These are phyloP conservation scores for Caenorhabditis sinica DNA, from an alignment of 2,888 invertebrate species.

Conservation along the genomic window DNA sequence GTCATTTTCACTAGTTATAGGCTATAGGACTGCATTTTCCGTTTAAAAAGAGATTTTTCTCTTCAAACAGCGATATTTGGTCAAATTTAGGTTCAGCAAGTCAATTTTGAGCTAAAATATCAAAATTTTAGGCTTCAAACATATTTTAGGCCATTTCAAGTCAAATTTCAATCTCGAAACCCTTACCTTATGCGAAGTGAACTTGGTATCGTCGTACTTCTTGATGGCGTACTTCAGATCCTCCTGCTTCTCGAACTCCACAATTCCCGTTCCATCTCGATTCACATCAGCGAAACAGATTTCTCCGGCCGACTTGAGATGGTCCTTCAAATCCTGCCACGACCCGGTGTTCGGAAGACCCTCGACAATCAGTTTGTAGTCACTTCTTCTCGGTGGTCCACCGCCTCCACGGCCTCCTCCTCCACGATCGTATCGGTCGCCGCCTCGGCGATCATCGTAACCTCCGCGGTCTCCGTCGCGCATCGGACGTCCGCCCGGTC, in stretches of 20 bases:
- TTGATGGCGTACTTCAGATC: constrained; percentile 99
- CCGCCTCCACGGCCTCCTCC: constrained; percentile 87
- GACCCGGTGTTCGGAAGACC: constrained; percentile 91
- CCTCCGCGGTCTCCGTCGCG: constrained; percentile 85
- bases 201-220: constrained; percentile 97
- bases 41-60: too few species aligned
- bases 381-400: constrained; percentile 87
- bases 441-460: constrained; percentile 85
- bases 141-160: too few species aligned
- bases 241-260: constrained; percentile 96
- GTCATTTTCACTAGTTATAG: too few species aligned
- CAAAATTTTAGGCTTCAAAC: too few species aligned
- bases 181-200: constrained; percentile 96
- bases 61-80: too few species aligned
- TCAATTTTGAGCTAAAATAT: too few species aligned
- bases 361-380: constrained; percentile 94
- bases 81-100: too few species aligned
- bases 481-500: constrained; percentile 79
- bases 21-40: too few species aligned
- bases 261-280: constrained; percentile 98
- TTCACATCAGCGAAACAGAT: constrained; percentile 99
- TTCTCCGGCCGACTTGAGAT: constrained; percentile 97
- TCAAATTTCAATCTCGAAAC: not conserved
- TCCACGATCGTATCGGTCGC: constrained; percentile 87
- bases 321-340: constrained; percentile 98